phyloP scores from a whole-genome alignment of 2,888 invertebrate species.

The Epirrita christyi region DNA sequence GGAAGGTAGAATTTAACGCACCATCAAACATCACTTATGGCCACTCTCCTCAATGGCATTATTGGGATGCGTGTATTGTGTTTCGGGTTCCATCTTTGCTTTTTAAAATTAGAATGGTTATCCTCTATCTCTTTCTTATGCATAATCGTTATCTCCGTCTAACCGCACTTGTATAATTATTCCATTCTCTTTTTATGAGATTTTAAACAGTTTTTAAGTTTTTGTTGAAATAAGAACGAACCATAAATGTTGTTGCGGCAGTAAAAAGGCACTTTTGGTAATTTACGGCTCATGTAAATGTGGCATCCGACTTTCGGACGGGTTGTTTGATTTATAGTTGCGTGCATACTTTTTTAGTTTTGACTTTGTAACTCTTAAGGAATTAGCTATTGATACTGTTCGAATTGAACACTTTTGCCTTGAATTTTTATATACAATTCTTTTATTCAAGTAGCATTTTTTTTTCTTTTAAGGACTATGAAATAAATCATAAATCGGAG shows the following conservation, averaged over 20 bases:
- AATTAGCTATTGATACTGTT: not conserved
- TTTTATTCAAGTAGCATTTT: not conserved
- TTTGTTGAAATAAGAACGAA: slow-evolving; percentile 76
- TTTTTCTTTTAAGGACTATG: too few relatives aligned
- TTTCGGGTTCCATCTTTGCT: slow-evolving; percentile 84
- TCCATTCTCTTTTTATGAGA: slow-evolving; percentile 77
- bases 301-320: slow-evolving; percentile 62
- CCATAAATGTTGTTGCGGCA: slow-evolving; percentile 77
- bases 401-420: not conserved
- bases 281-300: slow-evolving; percentile 77
- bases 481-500: too few relatives aligned
- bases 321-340: slow-evolving; percentile 63
- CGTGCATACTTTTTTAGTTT: slow-evolving; percentile 56
- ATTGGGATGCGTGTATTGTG: slow-evolving; percentile 78
- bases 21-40: slow-evolving; percentile 63
- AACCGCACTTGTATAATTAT: slow-evolving; percentile 77
- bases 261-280: slow-evolving; percentile 79
- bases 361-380: slow-evolving; percentile 43
- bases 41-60: slow-evolving; percentile 61
- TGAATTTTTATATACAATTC: not conserved
- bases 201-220: slow-evolving; percentile 79
- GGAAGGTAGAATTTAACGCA: slow-evolving; percentile 66
- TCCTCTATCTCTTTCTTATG: slow-evolving; percentile 62
- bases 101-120: slow-evolving; percentile 80
- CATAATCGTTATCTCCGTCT: slow-evolving; percentile 50